phyloP scores from a whole-genome alignment of 2,797 vertebrate species.

The Meriones psammophilus region DNA sequence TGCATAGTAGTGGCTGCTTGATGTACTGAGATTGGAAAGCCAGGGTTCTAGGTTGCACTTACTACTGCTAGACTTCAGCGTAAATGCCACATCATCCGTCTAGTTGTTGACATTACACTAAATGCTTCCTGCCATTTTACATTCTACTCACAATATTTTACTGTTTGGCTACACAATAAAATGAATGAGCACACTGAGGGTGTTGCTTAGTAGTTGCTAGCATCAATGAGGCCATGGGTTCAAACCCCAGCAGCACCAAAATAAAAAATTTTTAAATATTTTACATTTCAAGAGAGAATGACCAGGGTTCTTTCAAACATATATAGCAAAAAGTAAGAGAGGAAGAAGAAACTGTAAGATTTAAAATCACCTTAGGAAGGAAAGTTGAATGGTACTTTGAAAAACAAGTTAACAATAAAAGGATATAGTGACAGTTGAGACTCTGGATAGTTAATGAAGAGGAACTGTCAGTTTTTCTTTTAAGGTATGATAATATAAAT shows the following conservation, averaged over 20 bases:
- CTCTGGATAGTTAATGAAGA: constrained; percentile 36
- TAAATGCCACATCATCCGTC: constrained; percentile 1
- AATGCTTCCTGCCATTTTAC: constrained; percentile 35
- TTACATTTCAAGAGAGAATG: constrained; percentile 53
- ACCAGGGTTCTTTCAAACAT: constrained; percentile 51
- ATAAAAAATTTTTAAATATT: constrained; percentile 54
- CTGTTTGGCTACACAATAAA: background rate
- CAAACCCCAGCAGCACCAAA: background rate
- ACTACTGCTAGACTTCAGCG: constrained; percentile 13
- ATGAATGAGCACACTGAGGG: background rate
- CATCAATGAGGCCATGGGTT: background rate
- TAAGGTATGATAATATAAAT: background rate
- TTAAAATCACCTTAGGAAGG: constrained; percentile 27
- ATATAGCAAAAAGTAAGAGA: constrained; percentile 41
- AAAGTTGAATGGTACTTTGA: constrained; percentile 52
- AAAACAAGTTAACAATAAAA: constrained; percentile 53
- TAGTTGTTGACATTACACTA: constrained; percentile 19
- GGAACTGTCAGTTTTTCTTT: constrained; percentile 40
- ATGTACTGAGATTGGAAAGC: constrained; percentile 52
- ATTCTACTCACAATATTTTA: constrained; percentile 29
- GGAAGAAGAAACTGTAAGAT: background rate
- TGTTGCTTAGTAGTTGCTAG: background rate
- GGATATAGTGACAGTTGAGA: background rate
- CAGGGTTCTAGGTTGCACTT: background rate
- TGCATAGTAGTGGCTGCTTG: background rate